phyloP scores from a whole-genome alignment of 2,888 invertebrate genomes.

The Tridacna gigas region DNA sequence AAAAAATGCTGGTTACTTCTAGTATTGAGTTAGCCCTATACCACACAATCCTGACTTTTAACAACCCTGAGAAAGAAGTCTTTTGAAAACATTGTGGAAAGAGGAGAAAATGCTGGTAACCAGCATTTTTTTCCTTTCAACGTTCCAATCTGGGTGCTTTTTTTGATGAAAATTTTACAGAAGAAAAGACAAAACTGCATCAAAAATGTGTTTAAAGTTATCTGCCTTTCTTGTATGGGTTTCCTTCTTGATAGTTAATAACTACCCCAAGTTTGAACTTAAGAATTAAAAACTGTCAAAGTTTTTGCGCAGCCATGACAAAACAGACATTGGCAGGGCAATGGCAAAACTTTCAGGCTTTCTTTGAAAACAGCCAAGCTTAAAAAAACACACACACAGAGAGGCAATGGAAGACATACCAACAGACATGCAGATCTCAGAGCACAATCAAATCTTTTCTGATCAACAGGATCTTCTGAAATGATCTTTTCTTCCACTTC shows the following conservation, averaged over 20 bases:
- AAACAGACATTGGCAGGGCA: no score
- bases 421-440: slow-evolving; percentile 66
- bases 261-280: neutral
- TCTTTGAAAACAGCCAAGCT: no score
- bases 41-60: no score
- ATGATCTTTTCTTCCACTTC: slow-evolving; percentile 50
- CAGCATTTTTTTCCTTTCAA: neutral
- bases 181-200: no score
- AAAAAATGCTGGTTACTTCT: no score
- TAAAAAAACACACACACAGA: neutral
- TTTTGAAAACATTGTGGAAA: neutral
- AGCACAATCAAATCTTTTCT: slow-evolving; percentile 70
- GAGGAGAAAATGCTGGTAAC: neutral
- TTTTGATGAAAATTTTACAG: no score
- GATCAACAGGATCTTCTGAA: slow-evolving; percentile 67
- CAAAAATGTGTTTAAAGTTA: no score
- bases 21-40: no score
- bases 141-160: no score
- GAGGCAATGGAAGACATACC: slow-evolving; percentile 20
- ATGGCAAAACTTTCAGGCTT: no score
- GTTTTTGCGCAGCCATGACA: neutral
- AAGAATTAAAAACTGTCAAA: neutral
- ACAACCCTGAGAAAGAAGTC: neutral
- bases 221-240: neutral
- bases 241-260: neutral